Evolutionary conservation across 2,888 invertebrate genomes (phyloP).

Genomic region (Sinotaia quadrata): DNA sequence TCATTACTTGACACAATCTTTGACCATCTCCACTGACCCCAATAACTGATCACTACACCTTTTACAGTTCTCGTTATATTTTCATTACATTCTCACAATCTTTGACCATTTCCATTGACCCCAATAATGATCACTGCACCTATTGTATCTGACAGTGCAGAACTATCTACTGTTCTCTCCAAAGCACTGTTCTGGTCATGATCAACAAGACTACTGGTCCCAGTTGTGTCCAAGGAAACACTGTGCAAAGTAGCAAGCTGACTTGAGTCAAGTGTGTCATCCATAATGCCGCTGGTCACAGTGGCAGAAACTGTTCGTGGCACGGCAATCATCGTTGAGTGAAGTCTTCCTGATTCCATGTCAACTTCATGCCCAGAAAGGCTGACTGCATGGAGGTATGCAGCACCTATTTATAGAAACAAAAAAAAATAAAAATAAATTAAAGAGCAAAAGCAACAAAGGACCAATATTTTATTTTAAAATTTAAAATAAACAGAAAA

Average conservation of each 20-base stretch:
- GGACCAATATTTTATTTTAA: no score
- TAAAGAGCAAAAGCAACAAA: no score
- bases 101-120: no score
- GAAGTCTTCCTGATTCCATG: constrained; percentile 40
- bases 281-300: constrained; percentile 29
- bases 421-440: no score
- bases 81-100: no score
- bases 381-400: constrained; percentile 20
- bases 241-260: constrained; percentile 31
- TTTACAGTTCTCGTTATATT: no score
- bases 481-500: no score
- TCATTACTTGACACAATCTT: no score
- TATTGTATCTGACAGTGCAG: constrained; percentile 29
- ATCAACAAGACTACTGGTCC: constrained; percentile 18
- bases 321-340: constrained; percentile 34
- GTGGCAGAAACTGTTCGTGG: constrained; percentile 16
- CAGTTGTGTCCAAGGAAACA: constrained; percentile 35
- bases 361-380: constrained; percentile 28
- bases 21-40: no score
- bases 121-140: no score
- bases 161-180: constrained; percentile 35
- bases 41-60: no score
- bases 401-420: no score
- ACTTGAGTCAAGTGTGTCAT: constrained; percentile 37
- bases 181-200: constrained; percentile 27